Evolutionary conservation across 2,888 invertebrate species (phyloP).

Genomic region (Lottia gigantea): DNA sequence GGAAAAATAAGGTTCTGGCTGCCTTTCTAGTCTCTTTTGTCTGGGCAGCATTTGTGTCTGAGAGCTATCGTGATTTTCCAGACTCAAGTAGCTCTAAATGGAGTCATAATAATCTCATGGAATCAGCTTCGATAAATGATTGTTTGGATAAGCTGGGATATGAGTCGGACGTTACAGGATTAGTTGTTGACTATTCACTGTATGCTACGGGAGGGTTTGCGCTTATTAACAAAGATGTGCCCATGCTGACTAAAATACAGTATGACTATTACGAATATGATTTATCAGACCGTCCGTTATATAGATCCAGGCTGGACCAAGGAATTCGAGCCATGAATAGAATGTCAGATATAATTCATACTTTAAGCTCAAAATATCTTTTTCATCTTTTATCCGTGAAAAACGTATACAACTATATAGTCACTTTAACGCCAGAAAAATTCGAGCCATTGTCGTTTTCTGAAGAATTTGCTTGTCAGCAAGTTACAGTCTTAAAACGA

Average conservation of each 20-base stretch:
- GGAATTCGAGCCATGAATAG: slow-evolving; percentile 2
- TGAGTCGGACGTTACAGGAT: neutral
- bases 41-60: neutral
- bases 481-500: neutral
- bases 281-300: neutral
- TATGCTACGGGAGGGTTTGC: neutral
- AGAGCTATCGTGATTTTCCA: neutral
- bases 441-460: neutral
- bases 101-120: slow-evolving; percentile 3
- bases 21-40: neutral
- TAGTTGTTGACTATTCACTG: neutral
- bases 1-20: neutral
- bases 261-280: slow-evolving; percentile 5
- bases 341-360: slow-evolving; percentile 2
- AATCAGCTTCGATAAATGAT: neutral
- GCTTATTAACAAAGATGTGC: neutral
- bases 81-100: neutral
- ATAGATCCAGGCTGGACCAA: neutral
- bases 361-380: neutral
- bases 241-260: neutral
- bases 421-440: neutral
- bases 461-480: neutral
- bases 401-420: neutral
- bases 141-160: neutral
- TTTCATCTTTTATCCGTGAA: neutral